Conservation (phyloP, 2,888 invertebrate species). For the Acronicta aceris region DNA sequence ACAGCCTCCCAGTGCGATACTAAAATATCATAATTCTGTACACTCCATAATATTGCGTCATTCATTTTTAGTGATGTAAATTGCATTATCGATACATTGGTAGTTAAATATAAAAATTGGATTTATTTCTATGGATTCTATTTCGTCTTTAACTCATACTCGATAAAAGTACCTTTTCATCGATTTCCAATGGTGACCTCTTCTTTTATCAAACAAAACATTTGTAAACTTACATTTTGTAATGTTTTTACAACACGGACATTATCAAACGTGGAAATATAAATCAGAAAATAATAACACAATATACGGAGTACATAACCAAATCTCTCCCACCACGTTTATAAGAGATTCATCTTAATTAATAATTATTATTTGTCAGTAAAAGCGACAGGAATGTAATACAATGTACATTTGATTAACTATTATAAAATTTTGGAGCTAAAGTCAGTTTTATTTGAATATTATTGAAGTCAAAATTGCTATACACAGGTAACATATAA, state of each 20-base stretch:
- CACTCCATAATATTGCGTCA: not conserved
- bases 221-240: no score
- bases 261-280: not conserved
- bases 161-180: no score
- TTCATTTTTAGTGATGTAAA: not conserved
- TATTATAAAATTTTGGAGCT: conserved; percentile 48
- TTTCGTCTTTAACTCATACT: no score
- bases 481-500: conserved; percentile 23
- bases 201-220: no score
- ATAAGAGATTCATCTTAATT: conserved; percentile 48
- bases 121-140: no score
- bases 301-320: not conserved
- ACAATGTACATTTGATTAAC: conserved; percentile 28
- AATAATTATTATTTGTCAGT: conserved; percentile 28
- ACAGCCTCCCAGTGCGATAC: conserved; percentile 28
- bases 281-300: not conserved
- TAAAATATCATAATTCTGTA: conserved; percentile 31
- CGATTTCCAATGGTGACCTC: no score
- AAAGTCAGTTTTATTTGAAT: conserved; percentile 34
- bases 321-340: conserved; percentile 1
- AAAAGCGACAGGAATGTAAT: conserved; percentile 55
- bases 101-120: no score
- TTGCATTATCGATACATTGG: no score
- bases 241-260: no score
- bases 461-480: conserved; percentile 18